Base-by-base conservation (phyloP, 2,113 vertebrate species). In the Periophthalmus modestus region DNA sequence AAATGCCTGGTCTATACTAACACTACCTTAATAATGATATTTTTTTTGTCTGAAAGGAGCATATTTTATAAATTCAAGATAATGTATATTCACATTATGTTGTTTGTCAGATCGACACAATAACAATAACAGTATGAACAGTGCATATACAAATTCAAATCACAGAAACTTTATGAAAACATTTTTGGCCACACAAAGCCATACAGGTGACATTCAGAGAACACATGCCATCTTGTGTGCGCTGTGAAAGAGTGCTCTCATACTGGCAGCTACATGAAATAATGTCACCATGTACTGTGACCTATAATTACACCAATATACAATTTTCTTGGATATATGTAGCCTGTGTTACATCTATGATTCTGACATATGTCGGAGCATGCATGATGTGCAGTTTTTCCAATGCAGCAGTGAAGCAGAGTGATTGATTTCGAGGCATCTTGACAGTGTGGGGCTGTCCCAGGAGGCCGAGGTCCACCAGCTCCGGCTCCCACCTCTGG, bases 381-480 rank as follows among this genome's bases (percentile, higher is more conserved):
- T 75, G 55, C 69, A 79, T 72, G 7, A 33, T 14, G 47, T 69
- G 69, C 74, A 21, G 75, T 82, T 70, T 79, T 70, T 83, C 62
- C 34, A 39, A 76, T 78, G 86, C 79, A 65, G 72, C 77, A 66
- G 81, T 78, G 74, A 63, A 88, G 74, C 57, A 87, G 74, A 86
- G 79, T 87, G 92, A 92, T 90, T 92, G 88, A 92, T 92, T 92
- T 83, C 87, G 82, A 89, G 89, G 84, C 78, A 87, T 89, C 85
- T 91, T 90, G 86, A 90, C 88, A 77, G 81, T 90, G 72, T 85
- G 82, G 69, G 68, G 78, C 75, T 80, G 80, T 91, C 89, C 88
- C 86, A 89, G 83, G 89, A 92, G 91, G 80, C 76, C 82, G 12
- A 18, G 82, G 84, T 87, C 87, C 88, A 88, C 82, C 77, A 82